Conservation (phyloP, 1,140 invertebrate genomes). For the Sarcophaga peregrina region DNA sequence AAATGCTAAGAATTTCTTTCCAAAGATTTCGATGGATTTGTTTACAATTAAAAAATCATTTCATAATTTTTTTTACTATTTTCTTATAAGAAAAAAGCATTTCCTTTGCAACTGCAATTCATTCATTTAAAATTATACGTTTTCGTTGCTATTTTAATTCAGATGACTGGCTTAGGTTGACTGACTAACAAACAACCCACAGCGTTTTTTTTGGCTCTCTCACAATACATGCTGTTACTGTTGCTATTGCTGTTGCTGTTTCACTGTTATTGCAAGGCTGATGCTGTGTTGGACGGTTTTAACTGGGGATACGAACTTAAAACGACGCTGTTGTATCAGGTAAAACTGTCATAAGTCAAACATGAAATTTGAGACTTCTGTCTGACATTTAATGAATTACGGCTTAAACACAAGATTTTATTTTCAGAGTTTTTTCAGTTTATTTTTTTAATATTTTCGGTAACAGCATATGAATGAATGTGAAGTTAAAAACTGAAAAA, state of each 20-base stretch:
- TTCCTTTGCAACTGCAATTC: too few relatives aligned
- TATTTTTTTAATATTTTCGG: neutral
- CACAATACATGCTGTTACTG: neutral
- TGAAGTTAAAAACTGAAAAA: neutral
- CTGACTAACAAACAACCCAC: constrained; percentile 9
- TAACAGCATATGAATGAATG: neutral
- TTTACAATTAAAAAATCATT: too few relatives aligned
- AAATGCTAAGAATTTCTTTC: too few relatives aligned
- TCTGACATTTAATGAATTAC: constrained; percentile 43
- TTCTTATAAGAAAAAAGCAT: too few relatives aligned
- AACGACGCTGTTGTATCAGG: constrained; percentile 23
- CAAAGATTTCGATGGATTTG: too few relatives aligned
- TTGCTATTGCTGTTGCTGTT: neutral
- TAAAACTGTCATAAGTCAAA: constrained; percentile 45
- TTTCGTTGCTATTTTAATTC: too few relatives aligned
- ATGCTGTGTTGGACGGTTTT: neutral
- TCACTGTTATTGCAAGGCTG: neutral
- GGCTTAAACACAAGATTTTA: constrained; percentile 23
- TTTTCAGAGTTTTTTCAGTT: neutral
- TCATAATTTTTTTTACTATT: too few relatives aligned
- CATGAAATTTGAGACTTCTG: constrained; percentile 44
- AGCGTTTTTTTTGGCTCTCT: neutral
- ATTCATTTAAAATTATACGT: too few relatives aligned
- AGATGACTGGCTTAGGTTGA: neutral
- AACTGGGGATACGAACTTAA: neutral